Evolutionary conservation across 2,888 invertebrate genomes (phyloP), one percentile per base, ranked within the genome.

Genomic region (Acanthosoma haemorrhoidale): DNA sequence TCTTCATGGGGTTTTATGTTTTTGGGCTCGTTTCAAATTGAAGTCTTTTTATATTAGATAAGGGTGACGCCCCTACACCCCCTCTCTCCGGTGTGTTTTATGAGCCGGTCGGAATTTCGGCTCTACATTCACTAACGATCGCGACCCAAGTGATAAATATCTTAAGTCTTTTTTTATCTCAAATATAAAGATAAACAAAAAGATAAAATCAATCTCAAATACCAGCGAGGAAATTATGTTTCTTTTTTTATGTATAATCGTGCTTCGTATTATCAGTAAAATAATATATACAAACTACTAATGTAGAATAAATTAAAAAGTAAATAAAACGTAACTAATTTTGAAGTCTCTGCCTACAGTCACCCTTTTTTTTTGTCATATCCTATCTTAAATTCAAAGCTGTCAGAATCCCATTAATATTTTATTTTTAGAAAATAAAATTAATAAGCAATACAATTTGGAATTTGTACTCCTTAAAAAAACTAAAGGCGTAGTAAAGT

Each of bases 21-120:
- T 69, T 69, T 69, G 69, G 69, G 69, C 60, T 69, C 69, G 69
- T 69, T 69, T 69, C 69, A 69, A 69, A 69, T 69, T 69, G 69
- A 68, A 43, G 59, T 60, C 69, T 69, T 69, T 69, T 69, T 69
- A 69, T 69, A 69, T 69, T 69, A 61, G 61, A 59, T 69, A 69
- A 69, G 43, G 69, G 61, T 41, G 69, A 60, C 60, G 60, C 60
- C 41, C 61, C 70, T 60, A 32, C 70, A 29, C 41, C 41, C 58
- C 70, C 36, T 29, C 29, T 59, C 18, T 18, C 36, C 41, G 29
- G 21, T 36, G 63, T 67, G 67, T 67, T 67, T 67, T 67, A 67
- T 67, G 43, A 57, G 67, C 64, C 34, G 25, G 67, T 34, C 57
- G 67, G 67, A 57, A 67, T 67, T 67, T 57, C 32, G 67, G 36